phyloP scores from a whole-genome alignment of 2,888 invertebrate genomes.

The Andrena camellia region DNA sequence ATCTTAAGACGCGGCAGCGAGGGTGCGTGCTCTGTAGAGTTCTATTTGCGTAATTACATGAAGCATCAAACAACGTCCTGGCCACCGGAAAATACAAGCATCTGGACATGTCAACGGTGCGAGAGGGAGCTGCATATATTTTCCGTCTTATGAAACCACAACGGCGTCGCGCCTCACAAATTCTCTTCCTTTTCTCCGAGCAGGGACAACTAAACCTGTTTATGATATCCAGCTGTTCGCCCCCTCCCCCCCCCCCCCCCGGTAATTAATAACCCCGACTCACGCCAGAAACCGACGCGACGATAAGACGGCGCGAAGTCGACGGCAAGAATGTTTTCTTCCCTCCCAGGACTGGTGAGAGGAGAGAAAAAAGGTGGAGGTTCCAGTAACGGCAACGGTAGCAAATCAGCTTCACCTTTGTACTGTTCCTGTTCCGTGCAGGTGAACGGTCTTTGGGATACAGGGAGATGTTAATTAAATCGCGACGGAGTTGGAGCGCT shows the following conservation, averaged over 20 bases:
- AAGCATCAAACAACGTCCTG: constrained; percentile 20
- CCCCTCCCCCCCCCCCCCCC: too few species aligned
- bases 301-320: constrained; percentile 34
- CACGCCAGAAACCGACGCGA: constrained; percentile 19
- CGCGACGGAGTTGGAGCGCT: too few species aligned
- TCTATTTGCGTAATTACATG: neutral
- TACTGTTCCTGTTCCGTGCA: neutral
- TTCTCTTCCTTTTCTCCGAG: neutral
- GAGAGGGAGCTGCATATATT: constrained; percentile 21
- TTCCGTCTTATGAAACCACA: constrained; percentile 7
- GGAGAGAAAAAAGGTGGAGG: neutral
- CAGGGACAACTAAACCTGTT: constrained; percentile 32
- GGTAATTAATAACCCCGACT: constrained; percentile 49
- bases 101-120: constrained; percentile 18
- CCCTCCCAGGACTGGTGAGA: neutral
- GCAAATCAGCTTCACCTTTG: constrained; percentile 24
- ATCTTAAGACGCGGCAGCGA: neutral
- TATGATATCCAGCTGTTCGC: constrained; percentile 28
- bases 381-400: constrained; percentile 19
- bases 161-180: neutral
- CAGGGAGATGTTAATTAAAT: too few species aligned
- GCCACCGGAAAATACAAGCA: constrained; percentile 9
- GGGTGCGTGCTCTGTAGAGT: neutral
- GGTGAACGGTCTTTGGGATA: too few species aligned
- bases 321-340: constrained; percentile 27